Base-by-base conservation (phyloP, 1,140 invertebrate genomes). In the Eurosta solidaginis region DNA sequence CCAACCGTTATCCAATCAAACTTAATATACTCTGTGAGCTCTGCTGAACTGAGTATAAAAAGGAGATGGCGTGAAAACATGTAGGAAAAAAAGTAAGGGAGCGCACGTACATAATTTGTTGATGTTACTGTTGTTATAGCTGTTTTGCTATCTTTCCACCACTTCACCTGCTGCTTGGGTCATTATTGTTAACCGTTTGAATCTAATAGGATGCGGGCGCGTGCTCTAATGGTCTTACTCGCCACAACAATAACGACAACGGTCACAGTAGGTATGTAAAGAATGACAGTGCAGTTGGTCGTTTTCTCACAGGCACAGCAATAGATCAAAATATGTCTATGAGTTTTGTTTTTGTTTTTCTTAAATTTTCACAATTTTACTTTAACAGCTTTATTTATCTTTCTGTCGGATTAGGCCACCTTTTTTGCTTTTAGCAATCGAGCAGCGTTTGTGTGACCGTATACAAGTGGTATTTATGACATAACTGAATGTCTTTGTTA, bases 131-230 rank as follows among this genome's bases (percentile, higher is more conserved):
- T 10, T 52, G 49, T 52, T 52, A 6, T 22, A 25, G 7, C 25
- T 52, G 22, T 17, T 52, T 52, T 52, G 49, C 49, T 52, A 52
- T 20, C 59, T 9, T 40, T 68, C 33, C 59, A 68, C 36, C 59
- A 42, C 59, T n/a, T 20, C 59, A 68, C 59, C 59, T 68, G 59
- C 12, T 68, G 59, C 59, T 40, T n/a, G 59, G 36, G 59, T 68
- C 59, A 40, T 68, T 68, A 68, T 33, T 6, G 7, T n/a, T 20
- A 68, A 33, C 10, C 59, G 59, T 68, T 68, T 68, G 22, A 40
- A 20, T n/a, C 36, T 20, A 68, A 68, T 68, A 68, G 36, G 59
- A 42, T 68, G n/a, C 12, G 22, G 36, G 14, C 59, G 29, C 40
- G 59, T 29, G n/a, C 33, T 27, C 40, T 40, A 68, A 59, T 68